Conservation (phyloP, 2,888 invertebrate genomes). For the Parochlus steinenii region DNA sequence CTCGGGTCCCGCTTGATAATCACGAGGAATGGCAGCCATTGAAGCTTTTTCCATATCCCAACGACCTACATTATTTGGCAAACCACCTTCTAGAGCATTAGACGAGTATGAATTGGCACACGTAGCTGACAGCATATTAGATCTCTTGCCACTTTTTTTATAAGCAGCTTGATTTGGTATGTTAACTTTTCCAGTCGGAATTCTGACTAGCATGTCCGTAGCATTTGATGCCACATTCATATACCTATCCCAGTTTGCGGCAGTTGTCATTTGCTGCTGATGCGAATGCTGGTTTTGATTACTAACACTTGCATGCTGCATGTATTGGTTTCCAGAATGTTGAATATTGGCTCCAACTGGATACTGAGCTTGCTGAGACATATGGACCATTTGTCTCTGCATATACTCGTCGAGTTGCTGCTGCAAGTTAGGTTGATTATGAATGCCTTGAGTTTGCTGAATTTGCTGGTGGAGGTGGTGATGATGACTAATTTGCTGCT, state of each 20-base stretch:
- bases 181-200: constrained; percentile 12
- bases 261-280: constrained; percentile 24
- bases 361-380: constrained; percentile 27
- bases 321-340: constrained; percentile 22
- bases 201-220: constrained; percentile 6
- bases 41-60: constrained; percentile 26
- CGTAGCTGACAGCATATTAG: constrained; percentile 23
- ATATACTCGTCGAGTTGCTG: constrained; percentile 22
- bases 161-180: constrained; percentile 11
- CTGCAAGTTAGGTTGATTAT: constrained; percentile 22
- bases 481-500: constrained; percentile 17
- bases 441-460: constrained; percentile 21
- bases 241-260: constrained; percentile 19
- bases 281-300: constrained; percentile 9
- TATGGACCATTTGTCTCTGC: constrained; percentile 25
- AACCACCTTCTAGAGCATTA: constrained; percentile 20
- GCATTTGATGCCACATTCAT: constrained; percentile 24
- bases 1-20: constrained; percentile 32
- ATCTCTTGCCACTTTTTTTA: constrained; percentile 6
- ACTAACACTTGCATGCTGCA: constrained; percentile 19
- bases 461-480: constrained; percentile 24
- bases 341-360: constrained; percentile 18
- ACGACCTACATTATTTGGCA: constrained; percentile 13
- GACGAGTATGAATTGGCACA: constrained; percentile 16
- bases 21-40: constrained; percentile 32